Conservation (phyloP, 1,140 invertebrate species). For the Oryzaephilus surinamensis region DNA sequence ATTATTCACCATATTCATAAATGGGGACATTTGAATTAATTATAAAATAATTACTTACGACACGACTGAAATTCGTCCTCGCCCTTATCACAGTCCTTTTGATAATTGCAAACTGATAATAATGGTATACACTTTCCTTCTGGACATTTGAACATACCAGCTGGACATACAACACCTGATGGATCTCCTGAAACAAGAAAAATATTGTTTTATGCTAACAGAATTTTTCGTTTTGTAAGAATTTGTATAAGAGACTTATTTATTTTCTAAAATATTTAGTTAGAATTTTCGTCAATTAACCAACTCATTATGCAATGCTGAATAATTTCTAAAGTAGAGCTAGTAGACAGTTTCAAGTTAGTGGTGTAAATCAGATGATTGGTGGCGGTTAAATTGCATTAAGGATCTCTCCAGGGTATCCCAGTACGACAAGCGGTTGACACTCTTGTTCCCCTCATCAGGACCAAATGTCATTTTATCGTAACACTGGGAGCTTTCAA, state of each 20-base stretch:
- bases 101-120: slow-evolving; percentile 80
- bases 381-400: neutral
- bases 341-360: no score
- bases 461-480: no score
- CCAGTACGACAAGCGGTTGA: neutral
- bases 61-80: slow-evolving; percentile 85
- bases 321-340: no score
- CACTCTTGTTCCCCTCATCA: no score
- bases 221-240: neutral
- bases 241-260: no score
- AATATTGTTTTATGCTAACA: slow-evolving; percentile 1
- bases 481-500: no score
- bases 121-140: slow-evolving; percentile 80
- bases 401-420: neutral
- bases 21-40: no score
- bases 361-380: no score
- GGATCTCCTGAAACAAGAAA: slow-evolving; percentile 24
- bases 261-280: neutral
- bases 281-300: neutral
- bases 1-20: no score
- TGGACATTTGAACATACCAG: slow-evolving; percentile 67
- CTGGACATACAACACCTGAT: slow-evolving; percentile 41
- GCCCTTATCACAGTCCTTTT: slow-evolving; percentile 77
- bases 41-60: slow-evolving; percentile 54
- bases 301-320: neutral